phyloP scores from a whole-genome alignment of 2,113 vertebrate genomes.

The Odobenus rosmarus region DNA sequence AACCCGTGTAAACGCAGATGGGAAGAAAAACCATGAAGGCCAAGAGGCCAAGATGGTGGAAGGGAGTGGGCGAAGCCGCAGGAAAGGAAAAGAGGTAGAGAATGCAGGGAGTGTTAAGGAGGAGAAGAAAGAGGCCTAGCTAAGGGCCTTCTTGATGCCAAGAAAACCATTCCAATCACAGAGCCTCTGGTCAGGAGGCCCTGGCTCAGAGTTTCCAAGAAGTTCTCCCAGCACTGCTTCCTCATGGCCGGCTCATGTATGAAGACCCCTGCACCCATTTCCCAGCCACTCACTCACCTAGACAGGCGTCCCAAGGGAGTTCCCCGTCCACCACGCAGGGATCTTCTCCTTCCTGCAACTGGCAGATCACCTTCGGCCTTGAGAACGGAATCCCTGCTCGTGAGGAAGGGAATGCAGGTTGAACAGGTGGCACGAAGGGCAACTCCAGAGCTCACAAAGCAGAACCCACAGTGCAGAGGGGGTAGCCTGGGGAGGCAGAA shows the following conservation, averaged over 20 bases:
- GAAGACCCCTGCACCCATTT: not conserved
- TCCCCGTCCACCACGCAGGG: constrained; percentile 41
- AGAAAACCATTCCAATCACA: not conserved
- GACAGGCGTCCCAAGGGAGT: not conserved
- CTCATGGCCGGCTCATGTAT: no score
- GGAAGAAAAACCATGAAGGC: not conserved
- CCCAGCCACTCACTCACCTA: constrained; percentile 20
- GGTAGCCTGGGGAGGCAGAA: not conserved
- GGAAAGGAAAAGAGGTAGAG: not conserved
- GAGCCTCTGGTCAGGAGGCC: not conserved
- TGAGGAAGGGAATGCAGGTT: not conserved
- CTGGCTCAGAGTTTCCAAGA: not conserved
- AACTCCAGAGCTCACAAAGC: not conserved
- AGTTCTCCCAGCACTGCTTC: not conserved
- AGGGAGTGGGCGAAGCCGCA: not conserved
- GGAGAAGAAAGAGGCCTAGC: not conserved
- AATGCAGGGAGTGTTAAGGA: not conserved
- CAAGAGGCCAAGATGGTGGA: not conserved
- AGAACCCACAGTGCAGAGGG: not conserved
- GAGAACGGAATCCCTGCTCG: constrained; percentile 53
- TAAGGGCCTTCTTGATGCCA: not conserved
- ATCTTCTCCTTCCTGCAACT: constrained; percentile 62
- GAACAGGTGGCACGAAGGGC: not conserved
- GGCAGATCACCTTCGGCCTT: constrained; percentile 49
- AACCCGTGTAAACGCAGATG: not conserved